Evolutionary conservation across 2,888 invertebrate species (phyloP), one percentile per base, ranked within the genome.

Genomic region (Malthinus flaveolus): DNA sequence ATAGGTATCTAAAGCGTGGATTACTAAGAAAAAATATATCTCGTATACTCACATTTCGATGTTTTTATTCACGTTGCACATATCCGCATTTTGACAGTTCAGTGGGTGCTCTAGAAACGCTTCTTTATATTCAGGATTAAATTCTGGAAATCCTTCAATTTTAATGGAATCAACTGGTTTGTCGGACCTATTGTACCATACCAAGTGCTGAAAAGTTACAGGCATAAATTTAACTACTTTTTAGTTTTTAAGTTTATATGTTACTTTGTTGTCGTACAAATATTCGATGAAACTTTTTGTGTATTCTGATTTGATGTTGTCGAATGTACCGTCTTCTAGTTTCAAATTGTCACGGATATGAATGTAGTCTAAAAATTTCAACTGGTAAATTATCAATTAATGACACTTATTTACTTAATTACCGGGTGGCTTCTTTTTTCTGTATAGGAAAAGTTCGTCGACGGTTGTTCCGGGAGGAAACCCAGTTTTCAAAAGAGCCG

Each of bases 391-490:
- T 23, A 23, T 23, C 2, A 23, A 23, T 23, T 23, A 3, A 3
- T 23, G 23, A 3, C 10, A 35, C 1, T 2, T 10, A 35, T n/a
- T 5, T 5, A 35, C 35, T 10, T n/a, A 10, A 3, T 23, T 23
- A 73, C 78, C 77, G 59, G 78, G 75, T 15, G 79, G 75, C 55
- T 78, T 76, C 66, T 80, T 78, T 49, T 81, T 78, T 32, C 83
- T 78, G 68, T 80, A 82, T 54, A 78, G 76, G 44, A 77, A 78
- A 47, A 83, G 72, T 63, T 83, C 81, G 68, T 83, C 83, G 39
- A 83, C 83, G n/a, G 82, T 82, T 45, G 80, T 70, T 15, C 81
- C 79, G 32, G 82, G 81, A 60, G 81, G 78, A 62, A 81, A 78
- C 52, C 77, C 76, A 67, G 65, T 63, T 53, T 68, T 57, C 63